These are phyloP conservation scores for Hanleya hanleyi DNA, from an alignment of 2,888 invertebrate genomes.

Conservation along the genomic window DNA sequence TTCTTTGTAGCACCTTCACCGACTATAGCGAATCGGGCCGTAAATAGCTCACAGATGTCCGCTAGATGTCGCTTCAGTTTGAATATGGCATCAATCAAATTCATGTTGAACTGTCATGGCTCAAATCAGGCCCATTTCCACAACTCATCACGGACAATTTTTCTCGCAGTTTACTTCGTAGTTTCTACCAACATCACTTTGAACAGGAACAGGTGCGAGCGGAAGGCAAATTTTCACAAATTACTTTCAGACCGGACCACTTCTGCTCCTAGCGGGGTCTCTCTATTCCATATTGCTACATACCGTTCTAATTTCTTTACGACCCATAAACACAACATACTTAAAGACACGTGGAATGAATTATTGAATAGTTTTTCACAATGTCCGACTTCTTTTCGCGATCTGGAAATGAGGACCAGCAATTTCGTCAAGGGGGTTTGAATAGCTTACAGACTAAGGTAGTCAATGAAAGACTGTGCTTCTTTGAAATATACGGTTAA, in stretches of 20 bases:
- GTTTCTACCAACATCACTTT: not conserved
- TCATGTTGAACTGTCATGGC: not conserved
- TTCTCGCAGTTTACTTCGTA: not conserved
- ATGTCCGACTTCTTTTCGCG: no score
- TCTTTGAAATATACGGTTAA: no score
- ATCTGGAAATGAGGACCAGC: no score
- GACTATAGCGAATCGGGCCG: no score
- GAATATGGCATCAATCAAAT: slow-evolving; percentile 3
- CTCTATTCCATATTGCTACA: not conserved
- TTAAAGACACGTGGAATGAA: not conserved
- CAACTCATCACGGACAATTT: not conserved
- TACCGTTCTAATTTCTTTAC: slow-evolving; percentile 5
- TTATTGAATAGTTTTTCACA: no score
- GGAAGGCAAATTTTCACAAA: not conserved
- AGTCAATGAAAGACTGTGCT: no score
- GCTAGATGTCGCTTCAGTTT: slow-evolving; percentile 1
- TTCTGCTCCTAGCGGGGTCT: not conserved
- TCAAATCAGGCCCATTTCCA: not conserved
- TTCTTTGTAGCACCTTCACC: no score
- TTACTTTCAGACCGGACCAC: not conserved
- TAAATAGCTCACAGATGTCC: not conserved
- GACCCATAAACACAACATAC: not conserved
- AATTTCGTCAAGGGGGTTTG: no score
- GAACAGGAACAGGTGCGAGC: slow-evolving; percentile 5
- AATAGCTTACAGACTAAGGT: no score